These are phyloP conservation scores for Oreochromis niloticus DNA, from an alignment of 2,113 vertebrate genomes.

Conservation along the genomic window DNA sequence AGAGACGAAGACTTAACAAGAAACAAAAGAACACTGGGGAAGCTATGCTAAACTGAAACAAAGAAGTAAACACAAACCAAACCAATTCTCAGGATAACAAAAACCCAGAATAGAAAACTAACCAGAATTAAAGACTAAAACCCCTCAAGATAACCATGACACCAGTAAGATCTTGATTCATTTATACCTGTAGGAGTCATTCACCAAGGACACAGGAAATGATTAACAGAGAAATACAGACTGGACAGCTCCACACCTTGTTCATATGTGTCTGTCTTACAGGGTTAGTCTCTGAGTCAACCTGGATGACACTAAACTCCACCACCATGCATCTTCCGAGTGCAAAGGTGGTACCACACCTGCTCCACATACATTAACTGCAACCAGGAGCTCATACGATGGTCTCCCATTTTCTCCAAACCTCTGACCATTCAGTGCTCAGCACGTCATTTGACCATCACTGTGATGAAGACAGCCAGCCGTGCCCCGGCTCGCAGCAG, in stretches of 20 bases:
- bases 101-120: background rate
- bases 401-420: conserved; percentile 36
- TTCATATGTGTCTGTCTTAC: conserved; percentile 17
- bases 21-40: background rate
- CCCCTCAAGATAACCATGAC: background rate
- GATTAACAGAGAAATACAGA: background rate
- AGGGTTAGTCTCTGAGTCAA: conserved; percentile 9
- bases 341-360: conserved; percentile 21
- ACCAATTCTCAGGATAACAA: background rate
- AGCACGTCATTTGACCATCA: conserved; percentile 13
- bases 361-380: conserved; percentile 28
- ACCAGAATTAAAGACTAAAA: background rate
- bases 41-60: background rate
- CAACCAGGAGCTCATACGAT: conserved; percentile 41
- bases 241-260: background rate
- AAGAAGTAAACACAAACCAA: background rate
- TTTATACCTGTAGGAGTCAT: background rate
- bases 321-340: conserved; percentile 35
- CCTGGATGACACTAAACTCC: background rate
- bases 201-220: background rate
- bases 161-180: background rate
- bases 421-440: conserved; percentile 26
- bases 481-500: conserved; percentile 79
- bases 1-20: background rate
- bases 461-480: conserved; percentile 83